phyloP scores from a whole-genome alignment of 2,113 vertebrate genomes.

The Tachysurus fulvidraco region DNA sequence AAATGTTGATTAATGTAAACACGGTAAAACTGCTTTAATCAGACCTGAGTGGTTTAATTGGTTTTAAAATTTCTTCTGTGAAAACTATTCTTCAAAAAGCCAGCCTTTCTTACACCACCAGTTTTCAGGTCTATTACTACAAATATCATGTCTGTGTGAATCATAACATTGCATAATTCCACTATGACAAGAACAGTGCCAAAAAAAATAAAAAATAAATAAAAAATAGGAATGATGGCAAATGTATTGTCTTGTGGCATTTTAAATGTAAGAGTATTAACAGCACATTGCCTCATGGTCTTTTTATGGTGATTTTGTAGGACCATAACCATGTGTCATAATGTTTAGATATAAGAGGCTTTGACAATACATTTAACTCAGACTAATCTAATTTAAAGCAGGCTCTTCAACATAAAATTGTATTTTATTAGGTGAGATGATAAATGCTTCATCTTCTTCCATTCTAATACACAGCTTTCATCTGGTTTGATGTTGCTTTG shows the following conservation, averaged over 20 bases:
- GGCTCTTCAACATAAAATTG: neutral
- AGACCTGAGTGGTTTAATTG: too few species aligned
- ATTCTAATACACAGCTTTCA: too few species aligned
- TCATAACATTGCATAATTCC: neutral
- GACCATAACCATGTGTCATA: neutral
- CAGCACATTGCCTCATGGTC: too few species aligned
- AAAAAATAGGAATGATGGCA: too few species aligned
- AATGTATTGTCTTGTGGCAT: too few species aligned
- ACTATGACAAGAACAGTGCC: too few species aligned
- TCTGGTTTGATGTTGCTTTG: too few species aligned
- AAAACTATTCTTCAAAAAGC: neutral
- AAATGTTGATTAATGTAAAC: too few species aligned
- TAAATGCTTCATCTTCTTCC: neutral
- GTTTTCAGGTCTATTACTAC: neutral
- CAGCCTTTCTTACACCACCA: neutral
- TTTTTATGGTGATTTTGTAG: neutral
- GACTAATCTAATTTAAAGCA: too few species aligned
- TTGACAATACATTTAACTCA: neutral
- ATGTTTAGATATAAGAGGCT: neutral
- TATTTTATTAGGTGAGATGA: neutral
- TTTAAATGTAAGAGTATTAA: too few species aligned
- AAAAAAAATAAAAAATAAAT: too few species aligned
- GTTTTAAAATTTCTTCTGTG: neutral
- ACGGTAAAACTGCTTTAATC: too few species aligned
- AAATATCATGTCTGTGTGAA: neutral